Evolutionary conservation across 1,140 invertebrate genomes (phyloP), one percentile per base, ranked within the genome.

Genomic region (Pinna nobilis): DNA sequence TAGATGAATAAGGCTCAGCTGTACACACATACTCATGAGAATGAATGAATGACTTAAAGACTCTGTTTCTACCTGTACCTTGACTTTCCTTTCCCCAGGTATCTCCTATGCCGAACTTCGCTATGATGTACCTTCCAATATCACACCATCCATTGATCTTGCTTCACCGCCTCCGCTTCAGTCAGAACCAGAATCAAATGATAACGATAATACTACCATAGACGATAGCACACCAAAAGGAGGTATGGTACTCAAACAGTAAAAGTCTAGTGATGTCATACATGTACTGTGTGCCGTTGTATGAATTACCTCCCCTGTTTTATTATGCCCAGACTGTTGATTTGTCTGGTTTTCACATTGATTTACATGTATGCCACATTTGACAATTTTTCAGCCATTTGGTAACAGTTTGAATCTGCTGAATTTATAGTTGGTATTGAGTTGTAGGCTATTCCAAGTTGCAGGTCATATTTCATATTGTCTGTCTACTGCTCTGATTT

Each of bases 41-140:
- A 47, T 20, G 20, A 28, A 28, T 25, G 25, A 53, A 53, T 20
- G 0, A 30, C 51, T 28, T 53, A 30, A n/a, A n/a, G 18, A 35
- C 18, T 33, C 32, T 32, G 28, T 59, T 35, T 35, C 18, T 59
- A 35, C 28, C 28, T 59, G 7, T 59, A 33, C n/a, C n/a, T n/a
- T n/a, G n/a, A n/a, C n/a, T 33, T 6, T 7, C 37, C 32, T 59
- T 20, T 37, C 55, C 37, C 30, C 37, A 84, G 83, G 82, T 66
- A 80, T 87, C 37, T 82, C 84, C 35, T 88, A 88, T 77, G 86
- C 86, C 44, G 84, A 88, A 70, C 79, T 88, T 53, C 78, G 83
- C 6, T 86, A 86, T 57, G 85, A 87, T 65, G 74, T 82, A 15
- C 78, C 81, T 35, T 59, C 55, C 32, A 59, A 33, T 59, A 59